These are phyloP conservation scores for Drosophila eugracilis DNA, from an alignment of 1,140 invertebrate species.

Conservation along the genomic window DNA sequence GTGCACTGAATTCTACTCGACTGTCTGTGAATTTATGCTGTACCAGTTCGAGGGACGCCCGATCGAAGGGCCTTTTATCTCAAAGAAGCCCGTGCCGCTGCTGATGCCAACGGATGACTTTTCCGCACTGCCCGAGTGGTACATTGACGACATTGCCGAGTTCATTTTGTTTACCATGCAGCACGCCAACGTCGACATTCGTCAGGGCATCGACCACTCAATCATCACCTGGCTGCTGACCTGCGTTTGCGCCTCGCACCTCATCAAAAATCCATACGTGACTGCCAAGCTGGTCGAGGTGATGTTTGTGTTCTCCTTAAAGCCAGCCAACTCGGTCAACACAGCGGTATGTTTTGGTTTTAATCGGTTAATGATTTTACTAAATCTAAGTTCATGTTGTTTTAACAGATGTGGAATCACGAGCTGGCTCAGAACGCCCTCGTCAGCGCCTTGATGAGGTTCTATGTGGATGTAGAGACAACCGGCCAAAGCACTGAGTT, in stretches of 20 bases:
- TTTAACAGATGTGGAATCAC: conserved; percentile 92
- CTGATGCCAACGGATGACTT: conserved; percentile 90
- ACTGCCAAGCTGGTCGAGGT: conserved; percentile 98
- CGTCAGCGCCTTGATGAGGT: conserved; percentile 97
- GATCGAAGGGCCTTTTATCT: conserved; percentile 83
- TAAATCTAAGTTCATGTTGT: neutral
- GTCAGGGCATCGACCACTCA: conserved; percentile 92
- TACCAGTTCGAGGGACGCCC: conserved; percentile 86
- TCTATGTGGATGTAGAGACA: conserved; percentile 99
- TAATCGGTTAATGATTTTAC: neutral
- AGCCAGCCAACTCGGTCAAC: conserved; percentile 86
- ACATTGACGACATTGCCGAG: conserved; percentile 98
- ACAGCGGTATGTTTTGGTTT: conserved; percentile 84
- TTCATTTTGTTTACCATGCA: conserved; percentile 96
- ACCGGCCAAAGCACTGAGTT: conserved; percentile 99
- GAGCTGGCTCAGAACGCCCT: conserved; percentile 92
- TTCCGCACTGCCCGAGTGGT: conserved; percentile 97
- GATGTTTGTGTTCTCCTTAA: conserved; percentile 95
- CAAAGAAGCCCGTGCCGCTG: conserved; percentile 86
- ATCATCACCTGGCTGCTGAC: conserved; percentile 95
- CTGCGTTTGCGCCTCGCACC: conserved; percentile 94
- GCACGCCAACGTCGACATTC: conserved; percentile 92
- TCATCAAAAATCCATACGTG: conserved; percentile 97
- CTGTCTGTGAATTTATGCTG: conserved; percentile 92
- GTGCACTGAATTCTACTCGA: conserved; percentile 94